Evolutionary conservation across 2,113 vertebrate species (phyloP).

Genomic region (Corynorhinus townsendii): DNA sequence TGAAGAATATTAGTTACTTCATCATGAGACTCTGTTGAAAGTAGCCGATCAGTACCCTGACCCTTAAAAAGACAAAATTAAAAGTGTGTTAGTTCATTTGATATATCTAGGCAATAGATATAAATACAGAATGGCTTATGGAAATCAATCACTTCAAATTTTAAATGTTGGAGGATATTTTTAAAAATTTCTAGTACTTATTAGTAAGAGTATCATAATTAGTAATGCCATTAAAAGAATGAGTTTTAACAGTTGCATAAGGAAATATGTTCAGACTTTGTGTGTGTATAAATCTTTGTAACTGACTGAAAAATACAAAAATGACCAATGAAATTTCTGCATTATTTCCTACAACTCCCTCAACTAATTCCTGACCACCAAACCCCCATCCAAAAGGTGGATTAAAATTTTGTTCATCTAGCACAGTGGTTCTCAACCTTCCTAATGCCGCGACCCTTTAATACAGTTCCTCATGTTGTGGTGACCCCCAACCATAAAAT

Average conservation of each 20-base stretch:
- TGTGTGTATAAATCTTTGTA: neutral
- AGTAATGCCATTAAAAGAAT: constrained; percentile 10
- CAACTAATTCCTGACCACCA: neutral
- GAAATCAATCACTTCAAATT: neutral
- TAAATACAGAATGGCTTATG: constrained; percentile 28
- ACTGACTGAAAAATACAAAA: neutral
- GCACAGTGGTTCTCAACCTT: neutral
- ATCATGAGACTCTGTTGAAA: constrained; percentile 94
- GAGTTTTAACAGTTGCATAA: neutral
- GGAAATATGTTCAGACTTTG: neutral
- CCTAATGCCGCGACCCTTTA: no score
- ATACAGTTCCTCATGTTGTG: no score
- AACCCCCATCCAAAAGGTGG: neutral
- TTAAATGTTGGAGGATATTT: neutral
- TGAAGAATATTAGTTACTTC: constrained; percentile 98
- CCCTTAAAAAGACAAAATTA: constrained; percentile 82
- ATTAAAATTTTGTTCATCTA: constrained; percentile 4
- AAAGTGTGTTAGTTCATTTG: constrained; percentile 34
- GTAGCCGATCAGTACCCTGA: constrained; percentile 93
- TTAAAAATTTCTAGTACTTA: neutral
- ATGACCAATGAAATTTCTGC: neutral
- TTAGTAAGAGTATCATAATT: neutral
- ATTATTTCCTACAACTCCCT: neutral
- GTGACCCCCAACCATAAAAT: no score
- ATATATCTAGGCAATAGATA: neutral